phyloP scores from a whole-genome alignment of 92 coral and sea anemone genomes.

The Zoanthus sansibaricus region DNA sequence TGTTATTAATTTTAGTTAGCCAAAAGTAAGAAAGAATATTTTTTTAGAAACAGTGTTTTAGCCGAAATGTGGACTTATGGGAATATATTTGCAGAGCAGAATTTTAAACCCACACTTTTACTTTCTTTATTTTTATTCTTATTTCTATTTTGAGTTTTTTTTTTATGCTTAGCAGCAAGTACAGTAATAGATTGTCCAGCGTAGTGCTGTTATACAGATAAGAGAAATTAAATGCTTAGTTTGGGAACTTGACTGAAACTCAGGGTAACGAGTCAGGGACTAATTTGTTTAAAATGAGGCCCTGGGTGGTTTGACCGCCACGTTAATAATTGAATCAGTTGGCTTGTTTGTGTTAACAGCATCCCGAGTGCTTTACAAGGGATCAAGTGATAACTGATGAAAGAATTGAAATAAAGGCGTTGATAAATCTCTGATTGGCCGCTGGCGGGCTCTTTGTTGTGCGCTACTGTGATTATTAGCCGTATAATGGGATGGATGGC shows the following conservation, averaged over 20 bases:
- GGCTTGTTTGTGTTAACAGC: conserved; percentile 79
- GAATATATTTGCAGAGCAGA: background rate
- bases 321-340: conserved; percentile 88
- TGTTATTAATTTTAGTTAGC: no score
- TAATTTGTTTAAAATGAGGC: conserved; percentile 68
- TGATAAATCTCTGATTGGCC: conserved; percentile 48
- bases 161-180: background rate
- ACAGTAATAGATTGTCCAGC: background rate
- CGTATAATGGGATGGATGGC: conserved; percentile 80
- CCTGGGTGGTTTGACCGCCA: conserved; percentile 71
- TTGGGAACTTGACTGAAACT: conserved; percentile 49
- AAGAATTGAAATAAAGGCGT: conserved; percentile 14
- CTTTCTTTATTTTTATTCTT: background rate
- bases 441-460: conserved; percentile 75
- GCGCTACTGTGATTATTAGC: conserved; percentile 69
- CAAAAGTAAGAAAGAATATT: no score
- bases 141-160: background rate
- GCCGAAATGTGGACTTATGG: background rate
- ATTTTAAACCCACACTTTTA: background rate
- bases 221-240: conserved; percentile 46
- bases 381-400: conserved; percentile 58
- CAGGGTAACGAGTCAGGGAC: conserved; percentile 59
- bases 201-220: no score
- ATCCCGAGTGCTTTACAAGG: conserved; percentile 74
- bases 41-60: no score